A percentile compares a stretch with the other conserved stretches of the same genome.
Evolutionary conservation across 2,113 vertebrate genomes (phyloP).

Genomic region (Rafetus swinhoei): DNA sequence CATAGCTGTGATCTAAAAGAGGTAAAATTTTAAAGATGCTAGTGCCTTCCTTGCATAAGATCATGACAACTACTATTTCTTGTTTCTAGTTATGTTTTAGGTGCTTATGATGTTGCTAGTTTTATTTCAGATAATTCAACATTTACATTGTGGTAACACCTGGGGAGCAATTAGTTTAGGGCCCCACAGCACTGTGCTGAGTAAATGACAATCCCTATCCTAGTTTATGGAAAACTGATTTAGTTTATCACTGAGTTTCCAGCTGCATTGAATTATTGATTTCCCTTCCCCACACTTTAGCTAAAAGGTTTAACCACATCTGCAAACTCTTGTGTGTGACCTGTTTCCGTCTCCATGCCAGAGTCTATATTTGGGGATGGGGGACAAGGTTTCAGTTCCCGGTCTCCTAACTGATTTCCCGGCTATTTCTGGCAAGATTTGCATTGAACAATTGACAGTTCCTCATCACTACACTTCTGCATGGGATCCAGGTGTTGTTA

Average conservation of each 20-base stretch:
- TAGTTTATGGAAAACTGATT: slow-evolving; percentile 11
- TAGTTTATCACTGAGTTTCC: neutral
- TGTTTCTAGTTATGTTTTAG: neutral
- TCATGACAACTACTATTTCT: neutral
- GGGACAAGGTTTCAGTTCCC: rapidly evolving
- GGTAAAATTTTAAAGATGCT: neutral
- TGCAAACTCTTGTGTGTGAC: neutral
- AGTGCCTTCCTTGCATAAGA: neutral
- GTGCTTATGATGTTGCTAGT: neutral
- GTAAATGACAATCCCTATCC: neutral
- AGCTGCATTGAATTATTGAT: slow-evolving; percentile 27
- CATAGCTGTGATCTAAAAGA: neutral
- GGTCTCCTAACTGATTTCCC: rapidly evolving
- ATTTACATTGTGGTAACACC: neutral
- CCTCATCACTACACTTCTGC: neutral
- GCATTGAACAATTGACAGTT: neutral
- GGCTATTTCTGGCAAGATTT: rapidly evolving
- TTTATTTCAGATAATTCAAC: neutral
- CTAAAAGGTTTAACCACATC: neutral
- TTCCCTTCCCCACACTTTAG: neutral
- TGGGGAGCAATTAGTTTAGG: neutral
- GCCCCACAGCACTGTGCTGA: rapidly evolving
- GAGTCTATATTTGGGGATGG: rapidly evolving
- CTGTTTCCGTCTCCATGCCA: rapidly evolving
- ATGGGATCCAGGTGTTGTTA: neutral